Evolutionary conservation across 1,140 invertebrate species (phyloP), one percentile per base, ranked within the genome.

Genomic region (Psilanteris sp.): DNA sequence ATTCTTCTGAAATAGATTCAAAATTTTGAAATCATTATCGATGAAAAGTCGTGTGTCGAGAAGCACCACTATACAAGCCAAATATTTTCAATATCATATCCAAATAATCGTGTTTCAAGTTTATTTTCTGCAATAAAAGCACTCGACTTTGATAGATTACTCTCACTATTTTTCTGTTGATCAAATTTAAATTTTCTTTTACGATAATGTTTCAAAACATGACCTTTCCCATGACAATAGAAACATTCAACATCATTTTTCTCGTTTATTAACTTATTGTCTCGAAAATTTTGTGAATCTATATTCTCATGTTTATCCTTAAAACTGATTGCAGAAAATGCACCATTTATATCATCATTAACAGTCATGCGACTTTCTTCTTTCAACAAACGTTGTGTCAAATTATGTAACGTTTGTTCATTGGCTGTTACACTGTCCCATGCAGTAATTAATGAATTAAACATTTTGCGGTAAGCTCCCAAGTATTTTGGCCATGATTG

Each of bases 331-430:
- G 59, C 50, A 0, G 55, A 11, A 13, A 66, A 15, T 1, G 59
- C 70, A 20, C n/a, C 44, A 5, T 43, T 20, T 2, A 36, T 20
- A 2, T 67, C 61, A 16, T 74, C 71, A 20, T 2, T 27, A 3
- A 37, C 15, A 6, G 41, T 41, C 22, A 59, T 18, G 1, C 61
- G 54, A 18, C 14, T 16, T 61, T 77, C 74, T 31, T 66, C 57
- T 14, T 52, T 39, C 6, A 77, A 1, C 2, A 77, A 22, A 6
- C 68, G 18, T 37, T 72, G 44, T 9, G 46, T 64, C 13, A 78
- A 10, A 2, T n/a, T 34, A 10, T 54, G 3, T 1, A 76, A 3
- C 0, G 57, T 76, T 18, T 76, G 73, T 1, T 57, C 52, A 3
- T 26, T 50, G 1, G 14, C 16, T 22, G 36, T 0, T 8, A 76